phyloP scores from a whole-genome alignment of 2,888 invertebrate species.

The Anoplius nigerrimus region DNA sequence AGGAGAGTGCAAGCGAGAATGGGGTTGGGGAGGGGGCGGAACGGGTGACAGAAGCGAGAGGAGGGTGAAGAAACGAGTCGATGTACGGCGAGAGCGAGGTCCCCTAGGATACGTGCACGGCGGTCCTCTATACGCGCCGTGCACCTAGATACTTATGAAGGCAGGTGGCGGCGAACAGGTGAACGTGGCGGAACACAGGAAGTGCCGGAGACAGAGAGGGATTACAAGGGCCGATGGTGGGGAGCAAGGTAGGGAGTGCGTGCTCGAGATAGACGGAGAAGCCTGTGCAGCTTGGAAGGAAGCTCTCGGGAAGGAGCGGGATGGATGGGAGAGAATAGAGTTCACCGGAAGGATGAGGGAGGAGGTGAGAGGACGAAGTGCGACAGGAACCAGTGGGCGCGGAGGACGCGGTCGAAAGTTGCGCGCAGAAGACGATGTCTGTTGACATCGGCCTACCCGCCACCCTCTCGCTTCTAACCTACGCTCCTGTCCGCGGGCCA shows the following conservation, averaged over 20 bases:
- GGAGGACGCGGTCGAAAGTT: neutral
- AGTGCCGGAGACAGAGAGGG: slow-evolving; percentile 63
- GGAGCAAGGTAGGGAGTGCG: neutral
- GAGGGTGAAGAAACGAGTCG: slow-evolving; percentile 1
- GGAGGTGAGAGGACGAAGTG: neutral
- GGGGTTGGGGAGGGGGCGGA: neutral
- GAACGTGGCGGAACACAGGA: slow-evolving; percentile 71
- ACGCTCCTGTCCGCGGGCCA: slow-evolving; percentile 4
- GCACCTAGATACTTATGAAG: slow-evolving; percentile 52
- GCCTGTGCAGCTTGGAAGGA: neutral
- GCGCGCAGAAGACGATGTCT: slow-evolving; percentile 24
- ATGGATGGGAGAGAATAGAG: slow-evolving; percentile 30
- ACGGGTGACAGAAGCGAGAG: neutral
- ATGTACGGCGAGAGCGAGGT: slow-evolving; percentile 18
- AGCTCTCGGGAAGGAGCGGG: slow-evolving; percentile 8
- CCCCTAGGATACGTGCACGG: slow-evolving; percentile 42
- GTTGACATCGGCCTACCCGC: slow-evolving; percentile 35
- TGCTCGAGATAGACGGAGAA: neutral
- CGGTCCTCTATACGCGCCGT: slow-evolving; percentile 22
- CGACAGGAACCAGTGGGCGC: neutral
- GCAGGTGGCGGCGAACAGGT: slow-evolving; percentile 67
- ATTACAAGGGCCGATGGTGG: slow-evolving; percentile 3
- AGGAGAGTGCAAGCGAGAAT: neutral
- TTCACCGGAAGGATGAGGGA: neutral
- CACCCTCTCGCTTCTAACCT: slow-evolving; percentile 27